Evolutionary conservation across 2,113 vertebrate genomes (phyloP), one percentile per base, ranked within the genome.

Genomic region (Sturnus vulgaris): DNA sequence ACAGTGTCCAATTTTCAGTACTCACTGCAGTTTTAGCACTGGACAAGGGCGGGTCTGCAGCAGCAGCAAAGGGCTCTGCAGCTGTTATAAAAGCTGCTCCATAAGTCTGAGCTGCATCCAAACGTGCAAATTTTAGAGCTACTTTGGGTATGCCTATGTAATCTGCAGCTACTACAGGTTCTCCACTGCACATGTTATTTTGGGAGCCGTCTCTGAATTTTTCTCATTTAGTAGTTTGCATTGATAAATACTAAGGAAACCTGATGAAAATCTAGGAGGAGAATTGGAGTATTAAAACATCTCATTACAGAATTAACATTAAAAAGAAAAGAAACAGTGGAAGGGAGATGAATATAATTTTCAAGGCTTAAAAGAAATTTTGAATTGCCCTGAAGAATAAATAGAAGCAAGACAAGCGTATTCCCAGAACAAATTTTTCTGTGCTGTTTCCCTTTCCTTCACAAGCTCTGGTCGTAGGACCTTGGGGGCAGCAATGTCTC

Each of bases 1-100:
- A 61, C 66, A 50, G 53, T 1, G 2, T 12, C 46, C 83, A 42
- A 1, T 0, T 23, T 0, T 23, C 31, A 57, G 90, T 14, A 10
- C 6, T 69, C 15, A 5, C 40, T 69, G 44, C 1, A 1, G 23
- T 60, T 94, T 57, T 77, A 61, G 11, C 27, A 37, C 22, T 33
- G 79, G 66, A 37, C 66, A 52, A 72, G 33, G 25, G 13, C 2
- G 31, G 79, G 35, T 7, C 55, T 82, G 71, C 57, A 79, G 49
- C 1, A 61, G 44, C 78, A 94, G 75, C 31, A 64, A 52, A 60
- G 39, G 31, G 42, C 52, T 57, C 68, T 83, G 39, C 37, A 82
- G 46, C 23, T 66, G 14, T 50, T 76, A 33, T 37, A 86, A 86
- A 82, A 88, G 15, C 19, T 69, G 21, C 15, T 56, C 31, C n/a